These are phyloP conservation scores for Buphagus erythrorhynchus DNA, from an alignment of 2,797 vertebrate species.

Conservation along the genomic window DNA sequence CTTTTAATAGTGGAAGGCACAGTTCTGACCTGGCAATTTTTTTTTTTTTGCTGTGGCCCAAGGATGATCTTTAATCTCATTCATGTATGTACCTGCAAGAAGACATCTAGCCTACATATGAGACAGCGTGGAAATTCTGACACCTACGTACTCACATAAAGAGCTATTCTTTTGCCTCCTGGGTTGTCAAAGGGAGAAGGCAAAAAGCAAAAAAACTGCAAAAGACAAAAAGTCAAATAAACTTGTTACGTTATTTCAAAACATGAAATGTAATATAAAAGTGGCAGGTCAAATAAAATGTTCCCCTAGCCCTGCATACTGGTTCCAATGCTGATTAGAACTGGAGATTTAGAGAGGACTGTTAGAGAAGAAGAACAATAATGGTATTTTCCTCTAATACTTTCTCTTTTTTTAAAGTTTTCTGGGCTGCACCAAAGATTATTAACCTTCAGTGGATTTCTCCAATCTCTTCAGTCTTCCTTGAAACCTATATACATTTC, in stretches of 20 bases:
- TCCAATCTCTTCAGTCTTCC: not conserved
- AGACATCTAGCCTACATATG: not conserved
- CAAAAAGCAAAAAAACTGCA: not conserved
- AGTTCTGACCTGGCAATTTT: not conserved
- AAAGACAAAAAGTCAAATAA: not conserved
- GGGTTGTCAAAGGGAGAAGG: not conserved
- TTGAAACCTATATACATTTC: not conserved
- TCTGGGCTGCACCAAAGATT: not conserved
- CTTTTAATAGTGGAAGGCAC: not conserved
- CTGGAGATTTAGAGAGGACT: not conserved
- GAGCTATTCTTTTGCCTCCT: not conserved
- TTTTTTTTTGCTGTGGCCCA: not conserved
- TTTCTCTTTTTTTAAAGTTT: not conserved
- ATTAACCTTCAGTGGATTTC: not conserved
- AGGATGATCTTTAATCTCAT: not conserved
- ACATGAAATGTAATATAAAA: not conserved
- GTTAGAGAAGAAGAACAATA: not conserved
- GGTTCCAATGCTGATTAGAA: not conserved
- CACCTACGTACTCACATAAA: not conserved
- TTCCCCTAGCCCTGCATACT: not conserved
- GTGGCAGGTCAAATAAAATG: not conserved
- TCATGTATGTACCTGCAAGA: not conserved
- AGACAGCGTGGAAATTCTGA: not conserved
- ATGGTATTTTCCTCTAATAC: not conserved
- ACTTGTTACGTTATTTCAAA: not conserved